These are phyloP conservation scores for Apostichopus parvimensis DNA, from an alignment of 35 echinoderm and acorn worm genomes.

Conservation along the genomic window DNA sequence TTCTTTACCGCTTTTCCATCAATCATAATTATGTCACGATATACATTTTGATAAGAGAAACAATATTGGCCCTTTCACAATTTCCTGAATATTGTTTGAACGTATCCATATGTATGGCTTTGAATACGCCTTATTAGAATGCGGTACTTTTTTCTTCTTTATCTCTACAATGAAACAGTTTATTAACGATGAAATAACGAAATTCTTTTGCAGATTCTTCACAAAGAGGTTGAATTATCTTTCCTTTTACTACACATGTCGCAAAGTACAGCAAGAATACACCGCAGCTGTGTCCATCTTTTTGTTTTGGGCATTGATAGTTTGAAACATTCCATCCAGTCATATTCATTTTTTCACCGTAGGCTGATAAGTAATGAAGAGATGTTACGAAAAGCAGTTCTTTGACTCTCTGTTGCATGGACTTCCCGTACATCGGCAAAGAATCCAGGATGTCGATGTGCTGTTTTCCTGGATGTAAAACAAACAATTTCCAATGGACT, in stretches of 20 bases:
- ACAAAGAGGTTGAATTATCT: conserved; percentile 13
- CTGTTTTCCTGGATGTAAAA: conserved; percentile 20
- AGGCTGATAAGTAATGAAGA: conserved; percentile 5
- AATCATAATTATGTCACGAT: too few relatives aligned
- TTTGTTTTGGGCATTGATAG: neutral
- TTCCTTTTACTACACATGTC: neutral
- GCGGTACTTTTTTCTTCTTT: too few relatives aligned
- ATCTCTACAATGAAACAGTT: neutral
- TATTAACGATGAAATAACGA: neutral
- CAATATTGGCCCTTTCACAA: too few relatives aligned
- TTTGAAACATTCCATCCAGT: neutral
- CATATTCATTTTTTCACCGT: neutral
- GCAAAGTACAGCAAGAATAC: conserved; percentile 27
- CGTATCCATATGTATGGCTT: too few relatives aligned
- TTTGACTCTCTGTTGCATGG: conserved; percentile 35
- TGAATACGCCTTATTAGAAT: too few relatives aligned
- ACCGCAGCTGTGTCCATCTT: neutral
- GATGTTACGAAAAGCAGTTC: conserved; percentile 13
- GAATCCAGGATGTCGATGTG: conserved; percentile 41
- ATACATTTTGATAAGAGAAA: too few relatives aligned
- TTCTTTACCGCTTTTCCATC: too few relatives aligned
- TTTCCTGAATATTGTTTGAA: too few relatives aligned
- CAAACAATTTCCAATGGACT: conserved; percentile 24
- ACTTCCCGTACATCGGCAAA: neutral
- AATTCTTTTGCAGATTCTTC: neutral